Evolutionary conservation across 2,888 invertebrate genomes (phyloP).

Genomic region (Trachelus troglodyta): DNA sequence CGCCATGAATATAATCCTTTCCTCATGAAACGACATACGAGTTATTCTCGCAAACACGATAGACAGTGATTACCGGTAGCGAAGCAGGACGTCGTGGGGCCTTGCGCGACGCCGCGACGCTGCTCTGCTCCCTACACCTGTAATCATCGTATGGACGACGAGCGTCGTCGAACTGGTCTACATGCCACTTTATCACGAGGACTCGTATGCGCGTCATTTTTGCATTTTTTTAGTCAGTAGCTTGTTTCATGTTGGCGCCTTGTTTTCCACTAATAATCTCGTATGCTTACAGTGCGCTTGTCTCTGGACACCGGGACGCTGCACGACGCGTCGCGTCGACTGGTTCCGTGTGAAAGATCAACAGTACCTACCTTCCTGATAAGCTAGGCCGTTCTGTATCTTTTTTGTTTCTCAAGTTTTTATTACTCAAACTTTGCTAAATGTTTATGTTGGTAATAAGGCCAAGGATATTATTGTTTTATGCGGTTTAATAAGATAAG

Average conservation of each 20-base stretch:
- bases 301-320: neutral
- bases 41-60: slow-evolving; percentile 22
- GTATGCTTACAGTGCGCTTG: neutral
- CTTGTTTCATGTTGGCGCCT: neutral
- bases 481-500: neutral
- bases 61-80: slow-evolving; percentile 30
- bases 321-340: neutral
- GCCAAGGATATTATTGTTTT: neutral
- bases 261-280: slow-evolving; percentile 11
- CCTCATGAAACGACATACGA: slow-evolving; percentile 9
- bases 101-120: slow-evolving; percentile 7
- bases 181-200: slow-evolving; percentile 19
- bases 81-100: slow-evolving; percentile 9
- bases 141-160: slow-evolving; percentile 19
- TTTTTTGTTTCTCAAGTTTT: neutral
- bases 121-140: slow-evolving; percentile 7
- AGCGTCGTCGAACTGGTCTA: slow-evolving; percentile 4
- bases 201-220: neutral
- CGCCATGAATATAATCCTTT: slow-evolving; percentile 24
- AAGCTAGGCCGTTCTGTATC: slow-evolving; percentile 13
- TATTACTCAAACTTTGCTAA: neutral
- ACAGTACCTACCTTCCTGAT: slow-evolving; percentile 27
- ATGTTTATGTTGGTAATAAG: neutral
- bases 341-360: slow-evolving; percentile 29
- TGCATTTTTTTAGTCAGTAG: neutral